These are phyloP conservation scores for Bostrychus sinensis DNA, from an alignment of 2,113 vertebrate species.

Conservation along the genomic window DNA sequence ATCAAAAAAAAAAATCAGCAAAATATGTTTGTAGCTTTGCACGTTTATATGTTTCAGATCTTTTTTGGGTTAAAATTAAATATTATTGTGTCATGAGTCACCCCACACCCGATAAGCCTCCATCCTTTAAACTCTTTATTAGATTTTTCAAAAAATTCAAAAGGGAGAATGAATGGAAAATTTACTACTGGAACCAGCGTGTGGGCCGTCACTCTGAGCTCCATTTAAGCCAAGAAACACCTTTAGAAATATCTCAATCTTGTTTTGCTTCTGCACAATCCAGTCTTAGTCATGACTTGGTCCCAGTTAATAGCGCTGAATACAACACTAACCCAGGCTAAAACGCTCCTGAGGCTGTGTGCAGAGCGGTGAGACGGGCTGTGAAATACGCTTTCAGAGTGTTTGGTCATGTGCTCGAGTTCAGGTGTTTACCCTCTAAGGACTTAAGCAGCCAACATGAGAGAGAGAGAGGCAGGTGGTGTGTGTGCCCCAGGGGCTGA, in stretches of 20 bases:
- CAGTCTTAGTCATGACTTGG: neutral
- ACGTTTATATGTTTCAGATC: too few relatives aligned
- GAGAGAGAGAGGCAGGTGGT: slow-evolving; percentile 9
- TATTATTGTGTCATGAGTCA: too few relatives aligned
- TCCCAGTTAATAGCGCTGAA: neutral
- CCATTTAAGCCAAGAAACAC: too few relatives aligned
- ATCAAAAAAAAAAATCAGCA: too few relatives aligned
- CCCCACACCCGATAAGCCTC: too few relatives aligned
- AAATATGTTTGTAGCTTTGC: too few relatives aligned
- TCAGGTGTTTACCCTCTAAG: slow-evolving; percentile 42
- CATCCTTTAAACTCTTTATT: too few relatives aligned
- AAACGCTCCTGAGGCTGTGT: slow-evolving; percentile 4
- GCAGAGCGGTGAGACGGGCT: slow-evolving; percentile 9
- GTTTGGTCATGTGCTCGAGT: slow-evolving; percentile 37
- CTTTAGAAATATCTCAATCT: neutral
- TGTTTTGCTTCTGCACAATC: neutral
- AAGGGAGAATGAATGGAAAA: too few relatives aligned
- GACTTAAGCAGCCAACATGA: slow-evolving; percentile 6
- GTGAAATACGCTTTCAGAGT: slow-evolving; percentile 38
- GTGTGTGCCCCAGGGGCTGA: slow-evolving; percentile 49
- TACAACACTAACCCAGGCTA: neutral
- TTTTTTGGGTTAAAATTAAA: too few relatives aligned
- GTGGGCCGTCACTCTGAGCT: too few relatives aligned
- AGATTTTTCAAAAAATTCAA: too few relatives aligned
- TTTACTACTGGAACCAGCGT: too few relatives aligned